These are phyloP conservation scores for Gasterosteus nipponicus DNA, from an alignment of 2,113 vertebrate species.

Conservation along the genomic window DNA sequence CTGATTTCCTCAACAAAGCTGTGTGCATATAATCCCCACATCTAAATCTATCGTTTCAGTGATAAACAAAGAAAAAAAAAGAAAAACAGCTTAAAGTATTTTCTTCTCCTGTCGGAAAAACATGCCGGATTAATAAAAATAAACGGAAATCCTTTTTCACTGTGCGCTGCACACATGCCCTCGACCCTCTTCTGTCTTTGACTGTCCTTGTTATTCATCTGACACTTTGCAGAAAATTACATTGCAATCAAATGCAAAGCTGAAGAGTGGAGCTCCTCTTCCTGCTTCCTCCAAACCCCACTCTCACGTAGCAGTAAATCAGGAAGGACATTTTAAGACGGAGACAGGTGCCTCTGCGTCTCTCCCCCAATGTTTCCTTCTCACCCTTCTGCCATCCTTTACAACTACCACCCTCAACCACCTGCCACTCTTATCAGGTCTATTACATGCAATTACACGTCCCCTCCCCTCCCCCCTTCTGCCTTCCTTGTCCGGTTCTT, in stretches of 20 bases:
- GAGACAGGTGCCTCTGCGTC: neutral
- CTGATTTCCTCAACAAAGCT: slow-evolving; percentile 4
- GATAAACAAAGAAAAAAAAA: slow-evolving; percentile 5
- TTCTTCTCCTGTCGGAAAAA: neutral
- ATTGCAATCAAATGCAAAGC: slow-evolving; percentile 26
- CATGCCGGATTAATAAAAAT: neutral
- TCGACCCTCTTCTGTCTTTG: slow-evolving; percentile 4
- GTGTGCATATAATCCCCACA: neutral
- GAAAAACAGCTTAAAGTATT: slow-evolving; percentile 8
- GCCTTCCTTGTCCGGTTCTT: slow-evolving; percentile 13
- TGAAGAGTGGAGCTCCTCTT: neutral
- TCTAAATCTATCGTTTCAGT: neutral
- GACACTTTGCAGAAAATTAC: slow-evolving; percentile 19
- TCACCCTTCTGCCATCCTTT: slow-evolving; percentile 19
- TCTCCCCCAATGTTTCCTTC: slow-evolving; percentile 10
- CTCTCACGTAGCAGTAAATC: neutral
- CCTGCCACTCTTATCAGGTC: slow-evolving; percentile 51
- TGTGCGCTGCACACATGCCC: neutral
- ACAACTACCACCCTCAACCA: slow-evolving; percentile 41
- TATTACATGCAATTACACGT: slow-evolving; percentile 50
- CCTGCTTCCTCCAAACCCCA: neutral
- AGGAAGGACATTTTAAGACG: neutral
- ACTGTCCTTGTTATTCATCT: slow-evolving; percentile 2
- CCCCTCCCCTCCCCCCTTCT: neutral
- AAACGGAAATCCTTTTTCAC: neutral